These are phyloP conservation scores for Picathartes gymnocephalus DNA, from an alignment of 2,113 vertebrate species.

Conservation along the genomic window DNA sequence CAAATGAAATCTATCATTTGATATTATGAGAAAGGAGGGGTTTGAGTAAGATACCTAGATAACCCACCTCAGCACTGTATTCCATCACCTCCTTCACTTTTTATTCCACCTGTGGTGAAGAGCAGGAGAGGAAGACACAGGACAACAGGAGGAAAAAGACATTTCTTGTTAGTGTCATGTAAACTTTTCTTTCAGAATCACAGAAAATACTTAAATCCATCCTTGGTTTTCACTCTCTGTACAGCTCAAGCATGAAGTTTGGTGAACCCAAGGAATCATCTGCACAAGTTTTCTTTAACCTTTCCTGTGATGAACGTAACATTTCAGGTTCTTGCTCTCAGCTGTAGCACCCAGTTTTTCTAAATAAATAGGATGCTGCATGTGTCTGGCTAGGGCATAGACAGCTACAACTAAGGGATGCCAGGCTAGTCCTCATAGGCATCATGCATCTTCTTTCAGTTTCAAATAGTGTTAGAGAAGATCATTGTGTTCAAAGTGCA, in stretches of 20 bases:
- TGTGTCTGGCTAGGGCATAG: neutral
- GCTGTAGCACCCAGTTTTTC: neutral
- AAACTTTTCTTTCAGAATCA: neutral
- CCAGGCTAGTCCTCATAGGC: neutral
- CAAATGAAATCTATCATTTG: neutral
- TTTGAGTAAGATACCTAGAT: neutral
- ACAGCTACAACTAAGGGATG: neutral
- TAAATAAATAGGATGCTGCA: neutral
- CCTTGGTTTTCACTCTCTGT: neutral
- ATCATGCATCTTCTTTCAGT: neutral
- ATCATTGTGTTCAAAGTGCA: neutral
- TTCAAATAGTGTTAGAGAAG: neutral
- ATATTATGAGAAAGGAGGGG: rapidly evolving
- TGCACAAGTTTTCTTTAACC: neutral
- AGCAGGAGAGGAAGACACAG: neutral
- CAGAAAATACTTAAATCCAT: neutral
- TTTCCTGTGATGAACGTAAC: neutral
- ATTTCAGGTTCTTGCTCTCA: neutral
- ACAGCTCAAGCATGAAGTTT: neutral
- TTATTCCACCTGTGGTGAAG: neutral
- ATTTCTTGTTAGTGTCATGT: neutral
- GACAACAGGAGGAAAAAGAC: neutral
- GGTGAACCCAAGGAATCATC: neutral
- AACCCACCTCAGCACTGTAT: neutral
- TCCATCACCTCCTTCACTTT: neutral